Evolutionary conservation across 2,797 vertebrate genomes (phyloP), one percentile per base, ranked within the genome.

Genomic region (Hydrophis major): DNA sequence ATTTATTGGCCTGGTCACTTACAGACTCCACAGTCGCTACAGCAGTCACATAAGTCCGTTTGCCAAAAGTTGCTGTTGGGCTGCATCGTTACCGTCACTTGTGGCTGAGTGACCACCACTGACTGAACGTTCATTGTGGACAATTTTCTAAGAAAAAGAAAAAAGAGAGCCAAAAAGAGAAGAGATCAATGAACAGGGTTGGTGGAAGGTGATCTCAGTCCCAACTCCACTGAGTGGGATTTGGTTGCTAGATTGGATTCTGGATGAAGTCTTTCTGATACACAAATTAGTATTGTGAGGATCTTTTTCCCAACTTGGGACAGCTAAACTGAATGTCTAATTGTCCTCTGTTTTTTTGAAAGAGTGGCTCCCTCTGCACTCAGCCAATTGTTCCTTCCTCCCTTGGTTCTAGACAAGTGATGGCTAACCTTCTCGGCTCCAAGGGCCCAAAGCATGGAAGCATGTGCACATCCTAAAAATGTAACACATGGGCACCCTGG

Each of bases 21-120:
- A 93, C 92, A 91, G 27, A 93, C 90, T 28, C 90, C 90, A 25
- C 87, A 60, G 86, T 93, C 90, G 6, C 10, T 60, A 13, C 1
- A 93, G 47, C 92, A 93, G 61, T 93, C 92, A 8, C 56, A 91
- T 11, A 93, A 4, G 10, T 18, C 92, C 0, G 89, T 83, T 57
- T 91, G 89, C 92, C 92, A 93, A 1, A 63, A 1, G 87, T 7
- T 20, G 1, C 6, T 53, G 50, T 83, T 87, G 28, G 47, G 56
- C 61, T 93, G 92, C 25, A 61, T 0, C 0, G 56, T 0, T 1
- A 93, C 16, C 66, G 91, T 4, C 10, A 63, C 7, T 2, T 42
- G 63, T 55, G 86, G 66, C 11, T 91, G 86, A 28, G 57, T 88
- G 10, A 11, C 1, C 4, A 93, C 2, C 42, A 61, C 53, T 4